A percentile compares a stretch with the other conserved stretches of the same genome.
Conservation (phyloP, 2,888 invertebrate genomes). For the Tuberolachnus salignus region DNA sequence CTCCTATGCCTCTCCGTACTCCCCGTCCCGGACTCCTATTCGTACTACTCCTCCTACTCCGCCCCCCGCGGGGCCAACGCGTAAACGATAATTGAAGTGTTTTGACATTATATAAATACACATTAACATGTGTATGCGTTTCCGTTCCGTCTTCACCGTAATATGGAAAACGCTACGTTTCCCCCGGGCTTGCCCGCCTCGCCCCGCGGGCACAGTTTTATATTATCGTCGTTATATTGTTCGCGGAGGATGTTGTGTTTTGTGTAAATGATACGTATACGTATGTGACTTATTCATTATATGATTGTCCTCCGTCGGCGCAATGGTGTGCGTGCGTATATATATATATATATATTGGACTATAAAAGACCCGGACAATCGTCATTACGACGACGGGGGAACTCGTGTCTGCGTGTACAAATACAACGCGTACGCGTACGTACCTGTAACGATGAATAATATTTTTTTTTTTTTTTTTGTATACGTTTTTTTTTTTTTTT, state of each 20-base stretch:
- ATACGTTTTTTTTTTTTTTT: background rate
- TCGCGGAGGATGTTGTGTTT: constrained; percentile 51
- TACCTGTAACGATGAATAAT: background rate
- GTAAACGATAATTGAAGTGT: constrained; percentile 53
- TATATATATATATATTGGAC: too few species aligned
- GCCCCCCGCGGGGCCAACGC: constrained; percentile 12
- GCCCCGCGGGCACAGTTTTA: too few species aligned
- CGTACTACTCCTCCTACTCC: background rate
- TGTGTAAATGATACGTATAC: constrained; percentile 52
- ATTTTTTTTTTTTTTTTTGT: too few species aligned
- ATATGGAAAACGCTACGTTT: constrained; percentile 31
- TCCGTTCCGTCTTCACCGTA: constrained; percentile 43
- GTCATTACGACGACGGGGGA: constrained; percentile 44
- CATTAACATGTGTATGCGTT: constrained; percentile 49
- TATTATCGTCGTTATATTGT: constrained; percentile 45
- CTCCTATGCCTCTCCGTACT: too few species aligned
- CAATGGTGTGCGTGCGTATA: constrained; percentile 39
- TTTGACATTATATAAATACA: constrained; percentile 48
- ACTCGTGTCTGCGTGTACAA: background rate
- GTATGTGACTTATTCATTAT: constrained; percentile 50
- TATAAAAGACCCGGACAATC: constrained; percentile 56
- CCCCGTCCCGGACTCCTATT: too few species aligned
- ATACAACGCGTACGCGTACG: background rate
- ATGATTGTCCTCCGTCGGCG: constrained; percentile 33
- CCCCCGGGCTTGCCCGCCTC: too few species aligned